Percentiles rank a stretch among this genome's conserved stretches.
These are phyloP conservation scores for Neoscelio sp. DNA, from an alignment of 2,888 invertebrate genomes.

Conservation along the genomic window DNA sequence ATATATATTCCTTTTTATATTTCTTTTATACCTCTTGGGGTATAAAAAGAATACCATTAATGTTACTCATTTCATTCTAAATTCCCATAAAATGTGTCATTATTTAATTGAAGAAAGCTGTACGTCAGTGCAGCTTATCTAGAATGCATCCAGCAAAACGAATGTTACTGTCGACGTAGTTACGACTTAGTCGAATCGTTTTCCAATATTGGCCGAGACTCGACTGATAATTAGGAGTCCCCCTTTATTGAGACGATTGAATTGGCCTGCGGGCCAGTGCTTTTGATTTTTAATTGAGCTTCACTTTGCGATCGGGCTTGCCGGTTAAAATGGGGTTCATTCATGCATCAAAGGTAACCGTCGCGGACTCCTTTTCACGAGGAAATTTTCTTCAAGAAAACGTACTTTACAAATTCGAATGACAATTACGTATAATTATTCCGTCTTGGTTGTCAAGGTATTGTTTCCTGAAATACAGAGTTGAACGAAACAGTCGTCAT, in stretches of 20 bases:
- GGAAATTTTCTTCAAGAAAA: background rate
- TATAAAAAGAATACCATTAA: too few species aligned
- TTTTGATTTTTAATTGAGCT: constrained; percentile 65
- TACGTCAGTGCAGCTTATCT: constrained; percentile 25
- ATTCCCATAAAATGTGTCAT: constrained; percentile 9
- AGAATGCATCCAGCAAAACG: constrained; percentile 44
- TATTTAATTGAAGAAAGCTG: constrained; percentile 21
- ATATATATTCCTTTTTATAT: too few species aligned
- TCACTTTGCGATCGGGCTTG: constrained; percentile 38
- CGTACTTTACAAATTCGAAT: constrained; percentile 21
- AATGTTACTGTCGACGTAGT: constrained; percentile 67
- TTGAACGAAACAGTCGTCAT: too few species aligned
- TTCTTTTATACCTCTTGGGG: too few species aligned
- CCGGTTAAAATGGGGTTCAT: constrained; percentile 28
- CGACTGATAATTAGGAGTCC: constrained; percentile 79
- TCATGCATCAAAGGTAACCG: constrained; percentile 30
- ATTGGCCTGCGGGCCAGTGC: constrained; percentile 69
- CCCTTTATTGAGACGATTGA: constrained; percentile 78
- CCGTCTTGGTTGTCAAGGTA: background rate
- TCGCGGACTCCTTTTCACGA: constrained; percentile 20
- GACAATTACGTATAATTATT: constrained; percentile 19
- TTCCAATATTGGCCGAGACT: constrained; percentile 76
- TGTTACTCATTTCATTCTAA: background rate
- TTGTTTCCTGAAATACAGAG: background rate
- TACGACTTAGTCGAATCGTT: constrained; percentile 77